Conservation (phyloP, 2,797 vertebrate genomes). For the Rhyacichthys aspro region DNA sequence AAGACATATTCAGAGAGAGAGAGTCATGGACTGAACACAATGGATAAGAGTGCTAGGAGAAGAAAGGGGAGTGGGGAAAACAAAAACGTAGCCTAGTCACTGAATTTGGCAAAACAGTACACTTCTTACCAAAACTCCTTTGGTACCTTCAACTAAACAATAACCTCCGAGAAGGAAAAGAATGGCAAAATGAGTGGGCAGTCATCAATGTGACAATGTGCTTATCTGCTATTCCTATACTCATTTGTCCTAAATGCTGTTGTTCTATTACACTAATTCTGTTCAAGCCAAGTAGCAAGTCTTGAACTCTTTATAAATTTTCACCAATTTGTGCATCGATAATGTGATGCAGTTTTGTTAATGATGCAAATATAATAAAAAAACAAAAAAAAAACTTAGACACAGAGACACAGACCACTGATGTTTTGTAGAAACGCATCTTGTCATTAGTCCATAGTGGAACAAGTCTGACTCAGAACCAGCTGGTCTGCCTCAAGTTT, state of each 20-base stretch:
- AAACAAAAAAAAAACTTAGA: too few species aligned
- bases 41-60: conserved; percentile 10
- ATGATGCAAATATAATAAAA: too few species aligned
- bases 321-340: too few species aligned
- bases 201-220: too few species aligned
- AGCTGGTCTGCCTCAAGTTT: conserved; percentile 36
- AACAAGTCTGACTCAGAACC: conserved; percentile 26
- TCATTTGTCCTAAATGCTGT: too few species aligned
- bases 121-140: conserved; percentile 13
- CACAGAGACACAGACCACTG: conserved; percentile 10
- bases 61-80: conserved; percentile 4
- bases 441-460: conserved; percentile 32
- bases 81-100: conserved; percentile 22
- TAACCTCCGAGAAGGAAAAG: conserved; percentile 4
- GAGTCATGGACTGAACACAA: conserved; percentile 21
- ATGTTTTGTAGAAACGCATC: conserved; percentile 26
- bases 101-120: conserved; percentile 30
- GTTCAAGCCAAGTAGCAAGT: too few species aligned
- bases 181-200: not conserved
- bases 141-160: conserved; percentile 8
- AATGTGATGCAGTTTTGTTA: too few species aligned
- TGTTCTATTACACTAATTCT: too few species aligned
- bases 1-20: conserved; percentile 11
- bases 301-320: too few species aligned
- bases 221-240: too few species aligned